Evolutionary conservation across 1,140 invertebrate species (phyloP).

Genomic region (fruit fly (Drosophila melanogaster)): DNA sequence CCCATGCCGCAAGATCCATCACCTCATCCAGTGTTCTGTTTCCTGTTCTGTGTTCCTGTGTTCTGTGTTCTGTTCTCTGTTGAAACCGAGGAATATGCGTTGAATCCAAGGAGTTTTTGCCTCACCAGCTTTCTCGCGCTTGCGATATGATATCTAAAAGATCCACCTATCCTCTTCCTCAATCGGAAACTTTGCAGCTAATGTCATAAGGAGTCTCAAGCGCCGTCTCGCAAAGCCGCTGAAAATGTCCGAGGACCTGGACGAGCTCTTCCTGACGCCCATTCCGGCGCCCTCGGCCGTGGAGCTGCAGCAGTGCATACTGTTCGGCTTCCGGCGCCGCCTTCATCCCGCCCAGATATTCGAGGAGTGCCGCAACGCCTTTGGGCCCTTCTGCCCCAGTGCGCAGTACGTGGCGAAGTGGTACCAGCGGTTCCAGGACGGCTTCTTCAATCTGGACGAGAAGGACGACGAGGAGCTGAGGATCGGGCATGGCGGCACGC

Average conservation of each 20-base stretch:
- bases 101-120: slow-evolving; percentile 10
- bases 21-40: slow-evolving; percentile 29
- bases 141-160: slow-evolving; percentile 21
- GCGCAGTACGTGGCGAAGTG: slow-evolving; percentile 67
- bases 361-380: slow-evolving; percentile 68
- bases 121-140: slow-evolving; percentile 16
- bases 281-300: slow-evolving; percentile 67
- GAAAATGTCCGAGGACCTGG: slow-evolving; percentile 75
- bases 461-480: slow-evolving; percentile 42
- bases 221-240: slow-evolving; percentile 47
- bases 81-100: slow-evolving; percentile 9
- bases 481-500: slow-evolving; percentile 56
- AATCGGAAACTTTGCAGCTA: slow-evolving; percentile 60
- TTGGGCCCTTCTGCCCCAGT: slow-evolving; percentile 69
- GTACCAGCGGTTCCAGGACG: slow-evolving; percentile 74
- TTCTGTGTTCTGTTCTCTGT: slow-evolving; percentile 1
- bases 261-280: slow-evolving; percentile 70
- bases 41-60: slow-evolving; percentile 5
- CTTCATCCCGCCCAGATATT: slow-evolving; percentile 69
- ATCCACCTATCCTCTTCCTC: slow-evolving; percentile 34
- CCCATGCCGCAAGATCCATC: slow-evolving; percentile 22
- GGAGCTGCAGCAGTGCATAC: slow-evolving; percentile 74
- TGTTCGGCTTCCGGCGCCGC: slow-evolving; percentile 71
- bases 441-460: slow-evolving; percentile 59
- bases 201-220: slow-evolving; percentile 73